Evolutionary conservation across 2,888 invertebrate species (phyloP).

Genomic region (Pegoplata infirma): DNA sequence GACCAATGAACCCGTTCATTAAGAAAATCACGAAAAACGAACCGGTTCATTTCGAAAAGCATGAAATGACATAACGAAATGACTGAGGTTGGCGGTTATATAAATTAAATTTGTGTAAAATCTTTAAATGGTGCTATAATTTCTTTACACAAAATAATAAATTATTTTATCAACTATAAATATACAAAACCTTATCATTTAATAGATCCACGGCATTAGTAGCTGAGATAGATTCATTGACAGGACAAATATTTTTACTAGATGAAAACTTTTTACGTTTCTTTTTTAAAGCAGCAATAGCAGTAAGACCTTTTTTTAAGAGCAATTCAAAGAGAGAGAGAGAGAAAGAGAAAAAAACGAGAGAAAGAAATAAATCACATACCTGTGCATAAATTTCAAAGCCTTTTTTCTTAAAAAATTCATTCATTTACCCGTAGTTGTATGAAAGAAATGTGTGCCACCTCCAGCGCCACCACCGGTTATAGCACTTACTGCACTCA

Average conservation of each 20-base stretch:
- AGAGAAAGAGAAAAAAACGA: neutral
- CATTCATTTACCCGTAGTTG: constrained; percentile 71
- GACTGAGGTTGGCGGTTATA: too few species aligned
- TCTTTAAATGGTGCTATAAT: too few species aligned
- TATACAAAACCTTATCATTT: constrained; percentile 74
- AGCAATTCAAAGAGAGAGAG: neutral
- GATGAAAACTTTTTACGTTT: constrained; percentile 91
- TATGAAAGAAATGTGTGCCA: constrained; percentile 74
- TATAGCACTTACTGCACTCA: constrained; percentile 30
- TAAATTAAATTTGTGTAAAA: too few species aligned
- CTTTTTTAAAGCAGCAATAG: constrained; percentile 86
- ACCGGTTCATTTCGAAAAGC: too few species aligned
- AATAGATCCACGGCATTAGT: constrained; percentile 67
- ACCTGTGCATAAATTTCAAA: constrained; percentile 11
- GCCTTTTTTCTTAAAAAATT: constrained; percentile 10
- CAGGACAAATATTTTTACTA: constrained; percentile 84
- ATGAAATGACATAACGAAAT: too few species aligned
- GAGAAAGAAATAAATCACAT: constrained; percentile 21
- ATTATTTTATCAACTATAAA: constrained; percentile 63
- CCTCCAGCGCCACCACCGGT: constrained; percentile 49
- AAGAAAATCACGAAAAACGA: too few species aligned
- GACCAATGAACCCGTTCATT: too few species aligned
- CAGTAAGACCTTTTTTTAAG: constrained; percentile 77
- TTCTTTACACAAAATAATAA: too few species aligned
- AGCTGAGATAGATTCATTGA: constrained; percentile 78